Evolutionary conservation across 1,140 invertebrate species (phyloP), one percentile per base, ranked within the genome.

Genomic region (Oryctes rhinoceros): DNA sequence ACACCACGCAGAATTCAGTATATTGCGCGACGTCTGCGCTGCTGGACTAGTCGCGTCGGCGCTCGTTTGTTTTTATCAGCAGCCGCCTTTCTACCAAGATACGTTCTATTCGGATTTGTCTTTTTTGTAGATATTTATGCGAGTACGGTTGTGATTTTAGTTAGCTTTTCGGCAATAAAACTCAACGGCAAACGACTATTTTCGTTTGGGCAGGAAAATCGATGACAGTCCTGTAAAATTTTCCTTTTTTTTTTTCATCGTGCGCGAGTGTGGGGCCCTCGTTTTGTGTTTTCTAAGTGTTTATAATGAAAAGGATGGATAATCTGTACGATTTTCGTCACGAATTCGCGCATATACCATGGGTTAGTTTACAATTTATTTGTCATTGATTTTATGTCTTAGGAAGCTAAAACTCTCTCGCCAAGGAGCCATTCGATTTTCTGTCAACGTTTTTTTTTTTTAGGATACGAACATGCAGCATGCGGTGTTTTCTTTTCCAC

Each of bases 1-100:
- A 20, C 53, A 18, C 65, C 30, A 30, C 20, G 18, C 30, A 35
- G 30, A 67, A 67, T 67, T 67, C 20, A 67, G 65, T 67, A 24
- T 67, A 67, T 67, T 67, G 20, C 65, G 65, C 65, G 65, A 67
- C 65, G 65, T 24, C 65, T 67, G 65, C 65, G 65, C 65, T 67
- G 20, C 20, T 67, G 13, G 65, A 67, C 30, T 30, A 30, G 65
- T 67, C 65, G 65, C 65, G 65, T 67, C 53, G 53, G 53, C 53
- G 53, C 53, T 62, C 53, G 15, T 62, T 62, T 62, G 53, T 62
- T 62, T 62, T 62, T 62, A 7, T 10, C 53, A 15, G 53, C 13
- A 62, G 20, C 53, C 53, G 53, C 53, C 53, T 67, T 67, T 53
- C 49, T 53, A 35, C 18, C n/a, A 11, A 24, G 20, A 35, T 67